A percentile compares a stretch with the other conserved stretches of the same genome.
Conservation (phyloP, 1,140 invertebrate species). For the Apocrypta bakeri region DNA sequence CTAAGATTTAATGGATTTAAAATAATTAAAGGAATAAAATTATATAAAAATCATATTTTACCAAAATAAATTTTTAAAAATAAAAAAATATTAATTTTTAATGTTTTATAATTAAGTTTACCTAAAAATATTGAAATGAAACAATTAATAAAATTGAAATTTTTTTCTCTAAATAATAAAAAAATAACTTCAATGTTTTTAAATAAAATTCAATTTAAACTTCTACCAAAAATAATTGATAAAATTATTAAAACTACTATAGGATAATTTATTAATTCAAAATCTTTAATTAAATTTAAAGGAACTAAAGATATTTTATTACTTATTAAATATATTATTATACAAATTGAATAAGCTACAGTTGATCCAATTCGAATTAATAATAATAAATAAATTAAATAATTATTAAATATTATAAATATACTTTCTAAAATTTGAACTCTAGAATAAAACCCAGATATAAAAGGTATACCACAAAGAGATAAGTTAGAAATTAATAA, state of each 20-base stretch:
- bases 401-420: slow-evolving; percentile 66
- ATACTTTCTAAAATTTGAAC: slow-evolving; percentile 78
- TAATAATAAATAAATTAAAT: slow-evolving; percentile 62
- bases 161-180: slow-evolving; percentile 71
- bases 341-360: background rate
- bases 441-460: slow-evolving; percentile 80
- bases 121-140: too few relatives aligned
- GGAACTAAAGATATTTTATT: slow-evolving; percentile 75
- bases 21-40: too few relatives aligned
- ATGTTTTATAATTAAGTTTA: too few relatives aligned
- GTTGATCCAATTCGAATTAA: slow-evolving; percentile 69
- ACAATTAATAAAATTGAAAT: too few relatives aligned
- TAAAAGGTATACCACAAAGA: too few relatives aligned
- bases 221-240: background rate
- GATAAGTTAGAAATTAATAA: too few relatives aligned
- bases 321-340: slow-evolving; percentile 71
- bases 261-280: slow-evolving; percentile 52
- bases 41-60: too few relatives aligned
- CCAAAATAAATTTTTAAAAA: too few relatives aligned
- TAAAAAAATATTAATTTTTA: background rate
- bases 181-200: too few relatives aligned
- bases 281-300: slow-evolving; percentile 64
- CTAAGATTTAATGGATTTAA: too few relatives aligned
- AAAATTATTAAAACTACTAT: slow-evolving; percentile 46
- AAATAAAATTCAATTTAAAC: too few relatives aligned